These are phyloP conservation scores for Misgurnus anguillicaudatus DNA, from an alignment of 2,113 vertebrate species.

Conservation along the genomic window DNA sequence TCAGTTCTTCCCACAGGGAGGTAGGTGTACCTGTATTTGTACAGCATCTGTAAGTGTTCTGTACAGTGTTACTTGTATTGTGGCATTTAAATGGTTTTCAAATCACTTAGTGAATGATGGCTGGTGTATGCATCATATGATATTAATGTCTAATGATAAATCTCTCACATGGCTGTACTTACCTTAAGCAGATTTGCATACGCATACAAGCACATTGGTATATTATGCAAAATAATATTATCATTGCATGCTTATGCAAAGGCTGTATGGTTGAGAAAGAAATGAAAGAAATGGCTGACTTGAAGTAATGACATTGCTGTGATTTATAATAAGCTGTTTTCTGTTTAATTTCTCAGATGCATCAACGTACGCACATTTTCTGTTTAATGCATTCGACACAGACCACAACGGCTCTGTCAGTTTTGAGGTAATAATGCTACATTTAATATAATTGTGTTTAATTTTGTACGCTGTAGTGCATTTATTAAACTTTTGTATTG, in stretches of 20 bases:
- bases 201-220: background rate
- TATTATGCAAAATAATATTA: conserved; percentile 14
- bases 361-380: conserved; percentile 95
- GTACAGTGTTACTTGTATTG: background rate
- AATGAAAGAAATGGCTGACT: background rate
- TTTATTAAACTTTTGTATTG: background rate
- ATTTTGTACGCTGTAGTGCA: background rate
- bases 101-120: background rate
- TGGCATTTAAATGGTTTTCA: background rate
- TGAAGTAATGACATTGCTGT: background rate
- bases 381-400: conserved; percentile 97
- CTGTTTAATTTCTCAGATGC: conserved; percentile 81
- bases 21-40: conserved; percentile 70
- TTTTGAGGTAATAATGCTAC: conserved; percentile 86
- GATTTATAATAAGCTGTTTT: background rate
- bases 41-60: background rate
- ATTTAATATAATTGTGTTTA: background rate
- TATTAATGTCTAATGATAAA: conserved; percentile 16
- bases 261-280: background rate
- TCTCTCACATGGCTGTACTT: background rate
- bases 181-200: background rate
- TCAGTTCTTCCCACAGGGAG: conserved; percentile 98
- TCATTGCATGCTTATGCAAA: background rate
- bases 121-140: background rate
- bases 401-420: conserved; percentile 97